Conservation (phyloP, 2,113 vertebrate genomes). For the Aix galericulata region DNA sequence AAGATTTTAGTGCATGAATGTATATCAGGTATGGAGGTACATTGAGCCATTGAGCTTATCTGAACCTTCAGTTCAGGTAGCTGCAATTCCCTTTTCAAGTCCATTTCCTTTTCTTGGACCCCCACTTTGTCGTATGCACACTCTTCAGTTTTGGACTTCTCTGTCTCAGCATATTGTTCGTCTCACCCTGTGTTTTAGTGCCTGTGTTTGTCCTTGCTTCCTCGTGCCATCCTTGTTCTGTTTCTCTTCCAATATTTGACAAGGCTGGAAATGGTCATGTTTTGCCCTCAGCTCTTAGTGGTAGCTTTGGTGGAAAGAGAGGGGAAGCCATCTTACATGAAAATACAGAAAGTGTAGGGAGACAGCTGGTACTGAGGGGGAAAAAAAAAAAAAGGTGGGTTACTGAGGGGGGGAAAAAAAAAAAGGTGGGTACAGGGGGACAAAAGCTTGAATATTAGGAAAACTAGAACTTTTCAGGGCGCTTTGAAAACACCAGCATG, state of each 20-base stretch:
- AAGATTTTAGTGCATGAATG: not conserved
- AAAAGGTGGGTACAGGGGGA: no score
- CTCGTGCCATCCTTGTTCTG: fast-evolving
- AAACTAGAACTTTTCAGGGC: not conserved
- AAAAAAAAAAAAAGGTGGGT: not conserved
- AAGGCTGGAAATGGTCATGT: not conserved
- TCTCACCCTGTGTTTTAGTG: not conserved
- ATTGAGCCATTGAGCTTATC: not conserved
- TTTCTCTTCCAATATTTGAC: not conserved
- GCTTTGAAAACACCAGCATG: not conserved
- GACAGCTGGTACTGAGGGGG: not conserved
- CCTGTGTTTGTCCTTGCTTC: not conserved
- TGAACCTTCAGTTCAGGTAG: not conserved
- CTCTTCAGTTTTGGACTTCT: not conserved
- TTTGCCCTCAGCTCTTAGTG: not conserved
- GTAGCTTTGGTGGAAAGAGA: not conserved
- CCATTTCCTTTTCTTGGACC: not conserved
- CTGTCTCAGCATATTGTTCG: not conserved
- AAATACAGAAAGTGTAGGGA: not conserved
- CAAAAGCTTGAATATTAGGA: not conserved
- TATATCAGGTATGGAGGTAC: not conserved
- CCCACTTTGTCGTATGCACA: not conserved
- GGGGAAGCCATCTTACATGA: not conserved
- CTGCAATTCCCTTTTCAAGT: not conserved
- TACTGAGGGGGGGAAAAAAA: not conserved